phyloP scores from a whole-genome alignment of 2,888 invertebrate genomes.

The Platycnemis pennipes region DNA sequence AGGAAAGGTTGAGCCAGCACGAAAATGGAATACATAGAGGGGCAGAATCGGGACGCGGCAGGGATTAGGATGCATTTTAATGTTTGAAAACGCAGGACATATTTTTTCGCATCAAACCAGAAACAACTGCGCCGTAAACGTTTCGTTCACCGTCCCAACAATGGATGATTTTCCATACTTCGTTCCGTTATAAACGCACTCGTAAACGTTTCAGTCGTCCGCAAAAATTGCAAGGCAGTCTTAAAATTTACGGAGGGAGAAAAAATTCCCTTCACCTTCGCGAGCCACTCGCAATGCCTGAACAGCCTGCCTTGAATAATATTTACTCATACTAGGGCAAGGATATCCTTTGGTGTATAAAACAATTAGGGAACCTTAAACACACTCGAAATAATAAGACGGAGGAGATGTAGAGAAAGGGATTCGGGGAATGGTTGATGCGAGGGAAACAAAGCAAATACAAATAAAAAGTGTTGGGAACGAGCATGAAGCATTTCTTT shows the following conservation, averaged over 20 bases:
- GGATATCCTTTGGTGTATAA: neutral
- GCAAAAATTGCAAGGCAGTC: too few species aligned
- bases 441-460: neutral
- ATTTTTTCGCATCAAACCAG: neutral
- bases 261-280: too few species aligned
- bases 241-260: too few species aligned
- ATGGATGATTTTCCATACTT: neutral
- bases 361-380: slow-evolving; percentile 27
- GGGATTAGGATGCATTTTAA: neutral
- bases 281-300: neutral
- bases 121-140: neutral
- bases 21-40: neutral
- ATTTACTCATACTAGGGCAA: too few species aligned
- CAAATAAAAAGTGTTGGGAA: neutral
- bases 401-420: neutral
- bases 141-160: neutral
- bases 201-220: too few species aligned
- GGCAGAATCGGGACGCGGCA: neutral
- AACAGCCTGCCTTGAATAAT: too few species aligned
- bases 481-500: slow-evolving; percentile 8
- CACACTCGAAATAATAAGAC: neutral
- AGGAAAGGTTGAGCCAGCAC: neutral
- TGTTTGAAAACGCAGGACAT: neutral
- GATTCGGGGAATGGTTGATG: neutral
- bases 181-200: too few species aligned